phyloP scores from a whole-genome alignment of 2,888 invertebrate genomes.

The Smittia sp. region DNA sequence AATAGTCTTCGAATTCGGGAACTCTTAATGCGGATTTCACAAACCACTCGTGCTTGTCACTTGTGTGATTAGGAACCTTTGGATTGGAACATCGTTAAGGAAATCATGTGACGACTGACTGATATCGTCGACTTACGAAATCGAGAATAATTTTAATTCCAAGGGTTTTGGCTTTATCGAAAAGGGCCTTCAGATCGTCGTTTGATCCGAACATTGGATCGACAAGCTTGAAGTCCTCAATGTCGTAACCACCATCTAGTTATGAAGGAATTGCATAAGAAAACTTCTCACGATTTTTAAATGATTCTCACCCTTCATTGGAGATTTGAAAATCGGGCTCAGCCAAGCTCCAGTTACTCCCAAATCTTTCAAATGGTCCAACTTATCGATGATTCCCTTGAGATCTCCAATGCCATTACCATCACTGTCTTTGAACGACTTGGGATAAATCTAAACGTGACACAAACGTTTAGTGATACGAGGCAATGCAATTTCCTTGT shows the following conservation, averaged over 20 bases:
- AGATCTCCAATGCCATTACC: conserved; percentile 75
- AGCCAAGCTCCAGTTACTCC: conserved; percentile 68
- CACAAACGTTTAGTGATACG: not conserved
- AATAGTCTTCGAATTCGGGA: conserved; percentile 66
- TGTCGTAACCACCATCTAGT: conserved; percentile 66
- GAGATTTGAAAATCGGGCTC: conserved; percentile 60
- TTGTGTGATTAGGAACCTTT: conserved; percentile 57
- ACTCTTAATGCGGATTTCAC: conserved; percentile 58
- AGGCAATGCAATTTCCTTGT: conserved; percentile 48
- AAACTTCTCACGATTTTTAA: too few species aligned
- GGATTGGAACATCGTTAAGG: not conserved
- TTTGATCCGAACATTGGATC: conserved; percentile 60
- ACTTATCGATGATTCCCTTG: conserved; percentile 61
- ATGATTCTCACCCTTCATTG: conserved; percentile 17
- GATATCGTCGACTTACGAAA: conserved; percentile 48
- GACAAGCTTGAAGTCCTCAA: conserved; percentile 59
- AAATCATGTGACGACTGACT: not conserved
- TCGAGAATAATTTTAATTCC: conserved; percentile 55
- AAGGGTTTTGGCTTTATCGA: conserved; percentile 47
- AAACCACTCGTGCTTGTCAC: conserved; percentile 64
- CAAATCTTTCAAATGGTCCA: conserved; percentile 64
- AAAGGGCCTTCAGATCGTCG: conserved; percentile 56
- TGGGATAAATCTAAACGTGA: conserved; percentile 59
- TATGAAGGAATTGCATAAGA: conserved; percentile 44
- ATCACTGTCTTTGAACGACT: conserved; percentile 71